Base-by-base conservation (phyloP, 1,140 invertebrate species). In the Aporrectodea caliginosa region DNA sequence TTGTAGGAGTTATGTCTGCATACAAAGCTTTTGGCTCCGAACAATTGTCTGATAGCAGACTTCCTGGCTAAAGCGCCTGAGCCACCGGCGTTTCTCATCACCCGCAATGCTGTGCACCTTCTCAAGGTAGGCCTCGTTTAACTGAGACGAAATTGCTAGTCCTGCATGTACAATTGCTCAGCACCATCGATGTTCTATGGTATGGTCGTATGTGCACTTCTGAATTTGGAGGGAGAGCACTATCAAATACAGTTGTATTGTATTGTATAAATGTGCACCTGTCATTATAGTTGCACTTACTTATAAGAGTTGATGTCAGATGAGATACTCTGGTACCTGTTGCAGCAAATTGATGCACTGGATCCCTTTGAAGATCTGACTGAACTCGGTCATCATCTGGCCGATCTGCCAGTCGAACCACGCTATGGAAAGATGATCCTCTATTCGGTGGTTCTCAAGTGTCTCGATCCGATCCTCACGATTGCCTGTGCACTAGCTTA, bases 391-490 rank as follows among this genome's bases (percentile, higher is more conserved):
- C 91, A 92, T 80, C 93, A 95, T 84, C 87, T 99, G 12, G 87
- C 96, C 6, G 94, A 98, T 87, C 88, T 99, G 16, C 95, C 96
- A 0, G 89, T 98, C 1, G 94, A 98, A 81, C 97, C 97, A 0
- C 91, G 94, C 83, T 90, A 96, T 16, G 95, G 94, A 1, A 96
- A 97, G 90, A 94, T 96, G 92, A 88, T 99, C 32, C 88, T 99
- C 1, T 96, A 95, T 86, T 92, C 94, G 1, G 92, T 96, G 30
- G 92, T 97, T 1, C 90, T 99, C 34, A 95, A 95, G 86, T 99
- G 97, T 86, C 87, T 99, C 0, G 95, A 98, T 90, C 97, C 97
- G 2, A 91, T 99, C 32, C 88, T 99, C 31, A 98, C 96, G 0
- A 93, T 99, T 73, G 95, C 95, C 16, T 94, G 95, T 85, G 91